Conservation (phyloP, 2,113 vertebrate genomes). For the Corythornis madagascariensis region DNA sequence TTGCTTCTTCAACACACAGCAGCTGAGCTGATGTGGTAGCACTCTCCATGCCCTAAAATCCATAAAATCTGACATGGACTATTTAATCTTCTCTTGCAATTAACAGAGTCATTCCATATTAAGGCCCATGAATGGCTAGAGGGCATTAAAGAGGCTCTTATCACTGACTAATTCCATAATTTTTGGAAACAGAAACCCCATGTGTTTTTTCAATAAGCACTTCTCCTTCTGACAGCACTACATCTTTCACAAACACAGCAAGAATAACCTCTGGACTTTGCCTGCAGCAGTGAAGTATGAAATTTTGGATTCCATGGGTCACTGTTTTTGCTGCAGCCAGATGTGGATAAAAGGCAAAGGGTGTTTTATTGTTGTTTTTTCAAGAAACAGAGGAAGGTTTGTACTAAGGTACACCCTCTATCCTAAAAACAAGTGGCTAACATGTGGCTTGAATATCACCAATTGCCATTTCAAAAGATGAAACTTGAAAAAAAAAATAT, state of each 20-base stretch:
- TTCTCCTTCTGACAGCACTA: slow-evolving; percentile 71
- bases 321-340: slow-evolving; percentile 82
- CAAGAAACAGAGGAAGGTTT: slow-evolving; percentile 83
- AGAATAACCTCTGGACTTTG: slow-evolving; percentile 74
- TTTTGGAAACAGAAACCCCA: slow-evolving; percentile 71
- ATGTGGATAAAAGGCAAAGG: slow-evolving; percentile 87
- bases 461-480: slow-evolving; percentile 73
- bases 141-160: slow-evolving; percentile 55
- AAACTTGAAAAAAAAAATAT: slow-evolving; percentile 66
- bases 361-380: slow-evolving; percentile 87
- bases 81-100: neutral
- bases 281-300: slow-evolving; percentile 73
- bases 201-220: slow-evolving; percentile 80
- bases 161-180: slow-evolving; percentile 59
- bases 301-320: slow-evolving; percentile 84
- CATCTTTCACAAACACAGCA: slow-evolving; percentile 77
- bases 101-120: slow-evolving; percentile 4
- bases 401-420: slow-evolving; percentile 70
- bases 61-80: neutral
- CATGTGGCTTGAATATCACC: slow-evolving; percentile 75
- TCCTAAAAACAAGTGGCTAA: slow-evolving; percentile 72
- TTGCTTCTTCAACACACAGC: neutral
- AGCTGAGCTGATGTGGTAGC: neutral
- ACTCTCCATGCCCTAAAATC: neutral
- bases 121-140: neutral